A percentile compares a stretch with the other conserved stretches of the same genome.
These are phyloP conservation scores for Ramazzottius varieornatus DNA, from an alignment of 2,888 invertebrate species.

Conservation along the genomic window DNA sequence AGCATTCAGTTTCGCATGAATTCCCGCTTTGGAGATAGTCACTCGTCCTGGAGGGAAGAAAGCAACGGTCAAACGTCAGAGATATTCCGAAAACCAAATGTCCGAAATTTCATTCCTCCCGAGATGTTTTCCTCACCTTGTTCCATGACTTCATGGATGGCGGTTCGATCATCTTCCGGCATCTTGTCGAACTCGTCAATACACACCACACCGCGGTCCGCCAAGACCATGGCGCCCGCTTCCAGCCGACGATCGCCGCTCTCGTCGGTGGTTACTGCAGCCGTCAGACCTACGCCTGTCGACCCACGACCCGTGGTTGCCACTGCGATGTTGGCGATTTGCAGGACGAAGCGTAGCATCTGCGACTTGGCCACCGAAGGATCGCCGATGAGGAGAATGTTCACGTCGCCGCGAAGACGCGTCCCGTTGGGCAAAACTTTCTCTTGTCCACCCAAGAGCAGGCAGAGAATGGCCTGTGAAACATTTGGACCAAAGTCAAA, in stretches of 20 bases:
- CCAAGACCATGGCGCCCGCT: constrained; percentile 98
- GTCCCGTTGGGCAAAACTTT: constrained; percentile 60
- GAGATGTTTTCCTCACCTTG: too few relatives aligned
- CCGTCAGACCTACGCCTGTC: constrained; percentile 91
- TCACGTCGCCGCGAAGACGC: constrained; percentile 61
- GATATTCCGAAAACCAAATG: too few relatives aligned
- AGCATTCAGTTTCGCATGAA: constrained; percentile 87
- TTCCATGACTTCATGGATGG: constrained; percentile 99
- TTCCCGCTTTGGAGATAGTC: constrained; percentile 90
- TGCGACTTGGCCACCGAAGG: constrained; percentile 98
- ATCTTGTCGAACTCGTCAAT: constrained; percentile 72
- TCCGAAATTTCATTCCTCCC: too few relatives aligned
- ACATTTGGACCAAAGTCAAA: too few relatives aligned
- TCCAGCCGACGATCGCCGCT: constrained; percentile 47
- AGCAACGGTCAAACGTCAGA: too few relatives aligned
- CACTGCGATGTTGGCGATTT: constrained; percentile 80
- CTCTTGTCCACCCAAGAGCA: constrained; percentile 78
- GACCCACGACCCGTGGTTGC: constrained; percentile 91
- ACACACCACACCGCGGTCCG: constrained; percentile 89
- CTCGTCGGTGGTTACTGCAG: constrained; percentile 90
- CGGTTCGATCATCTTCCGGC: constrained; percentile 74
- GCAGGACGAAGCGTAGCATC: constrained; percentile 63
- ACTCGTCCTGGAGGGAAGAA: constrained; percentile 35
- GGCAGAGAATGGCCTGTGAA: constrained; percentile 74
- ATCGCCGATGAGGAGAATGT: constrained; percentile 79